These are phyloP conservation scores for Aleiodes sp. DNA, from an alignment of 1,140 invertebrate species.

Conservation along the genomic window DNA sequence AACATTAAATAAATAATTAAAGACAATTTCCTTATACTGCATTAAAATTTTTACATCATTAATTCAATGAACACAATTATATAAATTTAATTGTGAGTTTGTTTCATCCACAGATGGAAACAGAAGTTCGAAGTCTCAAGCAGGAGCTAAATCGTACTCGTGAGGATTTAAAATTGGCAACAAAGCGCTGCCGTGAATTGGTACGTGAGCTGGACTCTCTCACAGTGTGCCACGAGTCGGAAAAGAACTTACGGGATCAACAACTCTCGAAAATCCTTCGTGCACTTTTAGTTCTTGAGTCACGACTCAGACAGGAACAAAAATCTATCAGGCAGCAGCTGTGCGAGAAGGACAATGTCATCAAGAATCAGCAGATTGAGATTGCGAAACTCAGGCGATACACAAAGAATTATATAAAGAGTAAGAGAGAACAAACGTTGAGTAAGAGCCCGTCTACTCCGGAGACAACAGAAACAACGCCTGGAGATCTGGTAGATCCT, in stretches of 20 bases:
- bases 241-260: slow-evolving; percentile 71
- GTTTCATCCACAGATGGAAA: slow-evolving; percentile 70
- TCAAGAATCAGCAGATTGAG: slow-evolving; percentile 75
- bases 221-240: slow-evolving; percentile 69
- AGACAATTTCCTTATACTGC: background rate
- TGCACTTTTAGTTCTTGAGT: slow-evolving; percentile 75
- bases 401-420: slow-evolving; percentile 70
- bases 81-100: background rate
- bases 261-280: slow-evolving; percentile 75
- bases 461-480: too few relatives aligned
- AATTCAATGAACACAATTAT: background rate
- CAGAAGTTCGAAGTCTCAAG: slow-evolving; percentile 71
- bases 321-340: slow-evolving; percentile 75
- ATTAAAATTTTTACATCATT: background rate
- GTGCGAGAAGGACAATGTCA: slow-evolving; percentile 76
- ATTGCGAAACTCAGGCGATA: slow-evolving; percentile 73
- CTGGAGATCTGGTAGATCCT: too few relatives aligned
- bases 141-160: slow-evolving; percentile 68
- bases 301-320: slow-evolving; percentile 78
- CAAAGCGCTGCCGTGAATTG: slow-evolving; percentile 68
- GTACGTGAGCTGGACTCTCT: slow-evolving; percentile 71
- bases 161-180: slow-evolving; percentile 61
- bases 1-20: background rate
- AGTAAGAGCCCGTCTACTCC: background rate
- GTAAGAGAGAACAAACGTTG: slow-evolving; percentile 44